phyloP scores from a whole-genome alignment of 1,140 invertebrate species.

The Drosophila ananassae region DNA sequence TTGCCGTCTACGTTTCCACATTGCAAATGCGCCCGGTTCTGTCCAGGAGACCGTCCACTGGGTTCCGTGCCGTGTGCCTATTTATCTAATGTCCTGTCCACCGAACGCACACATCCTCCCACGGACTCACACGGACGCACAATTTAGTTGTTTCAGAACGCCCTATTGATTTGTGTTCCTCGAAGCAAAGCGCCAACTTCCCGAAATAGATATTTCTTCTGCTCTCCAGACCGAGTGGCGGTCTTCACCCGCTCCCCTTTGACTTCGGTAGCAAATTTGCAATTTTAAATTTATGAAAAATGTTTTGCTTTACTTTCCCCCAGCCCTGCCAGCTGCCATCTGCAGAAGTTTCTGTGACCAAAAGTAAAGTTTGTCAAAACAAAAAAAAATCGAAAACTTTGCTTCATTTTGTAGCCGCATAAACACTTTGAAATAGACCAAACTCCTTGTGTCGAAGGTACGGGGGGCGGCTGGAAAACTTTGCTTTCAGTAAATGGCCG shows the following conservation, averaged over 20 bases:
- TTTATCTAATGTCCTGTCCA: slow-evolving; percentile 71
- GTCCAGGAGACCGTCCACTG: slow-evolving; percentile 11
- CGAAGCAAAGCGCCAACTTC: background rate
- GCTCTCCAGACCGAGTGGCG: background rate
- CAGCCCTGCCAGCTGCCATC: slow-evolving; percentile 59
- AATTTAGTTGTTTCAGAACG: slow-evolving; percentile 57
- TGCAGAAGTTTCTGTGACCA: slow-evolving; percentile 65
- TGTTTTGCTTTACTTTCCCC: slow-evolving; percentile 35
- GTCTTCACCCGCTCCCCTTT: slow-evolving; percentile 20
- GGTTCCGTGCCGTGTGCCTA: slow-evolving; percentile 68
- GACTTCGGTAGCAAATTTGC: slow-evolving; percentile 63
- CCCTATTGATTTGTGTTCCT: slow-evolving; percentile 56
- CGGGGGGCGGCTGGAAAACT: slow-evolving; percentile 46
- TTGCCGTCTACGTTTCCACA: slow-evolving; percentile 56
- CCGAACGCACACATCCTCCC: slow-evolving; percentile 27
- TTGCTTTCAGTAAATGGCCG: slow-evolving; percentile 58
- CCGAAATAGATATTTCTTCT: slow-evolving; percentile 24
- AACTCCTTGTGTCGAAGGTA: slow-evolving; percentile 40
- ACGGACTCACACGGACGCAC: slow-evolving; percentile 23
- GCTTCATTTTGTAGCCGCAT: slow-evolving; percentile 81
- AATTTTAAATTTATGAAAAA: slow-evolving; percentile 78
- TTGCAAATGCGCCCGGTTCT: slow-evolving; percentile 38
- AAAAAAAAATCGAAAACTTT: slow-evolving; percentile 59
- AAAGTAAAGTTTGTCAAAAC: slow-evolving; percentile 72
- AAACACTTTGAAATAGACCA: slow-evolving; percentile 81